phyloP scores from a whole-genome alignment of 2,797 vertebrate genomes.

The Cynopterus sphinx region DNA sequence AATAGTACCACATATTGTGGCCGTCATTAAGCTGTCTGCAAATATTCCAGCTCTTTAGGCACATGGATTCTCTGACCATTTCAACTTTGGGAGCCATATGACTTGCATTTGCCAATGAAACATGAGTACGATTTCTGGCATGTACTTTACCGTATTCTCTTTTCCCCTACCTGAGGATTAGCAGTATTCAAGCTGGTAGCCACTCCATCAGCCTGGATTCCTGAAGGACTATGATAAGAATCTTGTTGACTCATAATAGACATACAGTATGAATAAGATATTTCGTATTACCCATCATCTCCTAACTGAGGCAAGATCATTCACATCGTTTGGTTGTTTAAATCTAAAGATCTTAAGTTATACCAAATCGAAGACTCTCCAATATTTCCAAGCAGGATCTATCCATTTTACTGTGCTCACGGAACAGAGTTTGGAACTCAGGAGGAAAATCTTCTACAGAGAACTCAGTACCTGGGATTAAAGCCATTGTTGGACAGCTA shows the following conservation, averaged over 20 bases:
- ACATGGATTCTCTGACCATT: neutral
- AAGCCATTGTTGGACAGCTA: neutral
- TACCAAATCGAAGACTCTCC: neutral
- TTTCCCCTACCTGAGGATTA: neutral
- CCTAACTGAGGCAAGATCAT: neutral
- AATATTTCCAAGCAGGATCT: neutral
- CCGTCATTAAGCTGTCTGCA: neutral
- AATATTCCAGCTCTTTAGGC: neutral
- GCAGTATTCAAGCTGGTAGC: neutral
- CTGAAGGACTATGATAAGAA: neutral
- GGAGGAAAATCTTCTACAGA: neutral
- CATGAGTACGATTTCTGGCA: neutral
- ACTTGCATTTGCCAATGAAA: neutral
- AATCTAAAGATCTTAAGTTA: constrained; percentile 20
- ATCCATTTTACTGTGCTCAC: neutral
- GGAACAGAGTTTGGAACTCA: neutral
- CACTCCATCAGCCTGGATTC: neutral
- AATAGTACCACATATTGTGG: neutral
- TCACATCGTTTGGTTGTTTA: neutral
- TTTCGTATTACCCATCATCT: neutral
- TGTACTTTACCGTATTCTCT: neutral
- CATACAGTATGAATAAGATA: neutral
- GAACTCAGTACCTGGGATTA: neutral
- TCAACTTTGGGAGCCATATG: neutral
- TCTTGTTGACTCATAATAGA: neutral